Evolutionary conservation across 2,113 vertebrate genomes (phyloP).

Genomic region (Calidris pygmaea): DNA sequence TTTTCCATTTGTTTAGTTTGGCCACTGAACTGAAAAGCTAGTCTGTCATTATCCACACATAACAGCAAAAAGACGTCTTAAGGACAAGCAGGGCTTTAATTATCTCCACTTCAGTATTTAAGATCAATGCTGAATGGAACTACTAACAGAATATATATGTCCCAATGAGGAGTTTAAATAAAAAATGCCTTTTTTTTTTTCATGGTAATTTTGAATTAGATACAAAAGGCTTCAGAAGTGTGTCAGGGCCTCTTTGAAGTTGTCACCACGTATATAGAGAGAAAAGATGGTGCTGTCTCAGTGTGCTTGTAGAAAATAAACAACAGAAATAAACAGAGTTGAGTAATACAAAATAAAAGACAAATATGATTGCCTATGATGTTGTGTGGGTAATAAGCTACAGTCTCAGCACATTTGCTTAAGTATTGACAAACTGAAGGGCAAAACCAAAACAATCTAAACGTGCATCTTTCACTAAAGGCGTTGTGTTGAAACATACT

Average conservation of each 20-base stretch:
- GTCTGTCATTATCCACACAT: neutral
- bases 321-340: neutral
- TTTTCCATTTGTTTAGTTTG: slow-evolving; percentile 36
- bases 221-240: neutral
- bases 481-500: neutral
- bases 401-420: neutral
- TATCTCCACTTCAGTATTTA: neutral
- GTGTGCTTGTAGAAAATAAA: neutral
- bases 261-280: neutral
- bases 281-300: fast-evolving
- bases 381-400: neutral
- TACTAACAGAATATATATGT: neutral
- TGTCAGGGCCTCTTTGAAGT: neutral
- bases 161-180: neutral
- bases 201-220: neutral
- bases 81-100: neutral
- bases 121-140: neutral
- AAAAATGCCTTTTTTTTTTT: neutral
- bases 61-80: neutral
- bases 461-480: neutral
- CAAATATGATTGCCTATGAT: neutral
- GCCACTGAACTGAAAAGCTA: neutral
- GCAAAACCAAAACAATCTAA: neutral
- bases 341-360: neutral
- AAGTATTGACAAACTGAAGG: neutral